Conservation (phyloP, 1,140 invertebrate species). For the Condylostylus longicornis region DNA sequence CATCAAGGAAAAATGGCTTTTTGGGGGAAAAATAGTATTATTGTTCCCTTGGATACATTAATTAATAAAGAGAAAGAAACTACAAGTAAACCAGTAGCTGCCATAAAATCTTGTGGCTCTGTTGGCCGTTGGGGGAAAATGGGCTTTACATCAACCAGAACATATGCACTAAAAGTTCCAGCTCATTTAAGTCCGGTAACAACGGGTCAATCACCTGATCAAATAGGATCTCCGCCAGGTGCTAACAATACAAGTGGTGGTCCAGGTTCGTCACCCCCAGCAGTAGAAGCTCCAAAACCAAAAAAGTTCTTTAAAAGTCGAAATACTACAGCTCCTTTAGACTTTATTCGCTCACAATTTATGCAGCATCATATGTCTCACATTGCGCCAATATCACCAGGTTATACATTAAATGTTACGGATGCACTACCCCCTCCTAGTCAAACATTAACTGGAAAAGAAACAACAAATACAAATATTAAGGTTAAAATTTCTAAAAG, state of each 20-base stretch:
- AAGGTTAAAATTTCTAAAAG: too few species aligned
- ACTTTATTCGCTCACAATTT: conserved; percentile 35
- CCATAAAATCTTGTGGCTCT: conserved; percentile 73
- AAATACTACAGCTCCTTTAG: conserved; percentile 42
- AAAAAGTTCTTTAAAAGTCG: conserved; percentile 86
- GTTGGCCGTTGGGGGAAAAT: conserved; percentile 88
- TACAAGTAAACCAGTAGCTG: conserved; percentile 71
- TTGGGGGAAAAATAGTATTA: conserved; percentile 43
- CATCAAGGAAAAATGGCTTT: conserved; percentile 36
- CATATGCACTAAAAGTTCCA: conserved; percentile 31
- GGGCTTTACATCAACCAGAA: conserved; percentile 78
- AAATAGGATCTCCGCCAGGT: conserved; percentile 42
- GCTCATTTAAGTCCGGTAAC: conserved; percentile 28
- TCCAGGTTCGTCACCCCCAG: conserved; percentile 31
- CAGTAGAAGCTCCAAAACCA: conserved; percentile 43
- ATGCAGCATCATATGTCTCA: conserved; percentile 37
- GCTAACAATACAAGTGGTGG: conserved; percentile 37
- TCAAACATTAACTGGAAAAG: too few species aligned
- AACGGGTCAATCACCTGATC: conserved; percentile 35
- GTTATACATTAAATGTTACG: conserved; percentile 8
- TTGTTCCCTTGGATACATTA: conserved; percentile 42
- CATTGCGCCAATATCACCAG: conserved; percentile 32
- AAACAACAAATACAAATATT: too few species aligned
- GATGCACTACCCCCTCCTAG: too few species aligned
- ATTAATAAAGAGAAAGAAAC: conserved; percentile 61